Conservation (phyloP, 2,888 invertebrate species). For the Tribolium freemani region DNA sequence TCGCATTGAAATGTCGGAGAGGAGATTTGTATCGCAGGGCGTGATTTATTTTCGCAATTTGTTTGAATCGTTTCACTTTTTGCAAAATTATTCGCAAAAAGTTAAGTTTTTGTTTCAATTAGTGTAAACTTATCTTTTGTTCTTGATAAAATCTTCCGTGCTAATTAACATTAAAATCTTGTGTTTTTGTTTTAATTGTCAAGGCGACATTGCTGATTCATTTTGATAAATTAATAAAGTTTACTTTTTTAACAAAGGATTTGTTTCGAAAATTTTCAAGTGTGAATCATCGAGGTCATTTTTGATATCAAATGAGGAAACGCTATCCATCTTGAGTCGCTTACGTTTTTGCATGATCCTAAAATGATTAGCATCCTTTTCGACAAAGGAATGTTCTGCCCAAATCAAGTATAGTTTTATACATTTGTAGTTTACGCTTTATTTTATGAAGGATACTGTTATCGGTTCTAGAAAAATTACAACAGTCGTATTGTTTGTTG, state of each 20-base stretch:
- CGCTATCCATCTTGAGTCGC: not conserved
- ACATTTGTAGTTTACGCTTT: not conserved
- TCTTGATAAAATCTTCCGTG: not conserved
- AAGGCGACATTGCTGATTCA: not conserved
- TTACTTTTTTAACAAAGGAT: not conserved
- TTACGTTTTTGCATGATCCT: no score
- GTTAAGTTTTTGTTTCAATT: not conserved
- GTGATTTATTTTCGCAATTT: not conserved
- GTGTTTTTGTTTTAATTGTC: not conserved
- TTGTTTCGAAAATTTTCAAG: not conserved
- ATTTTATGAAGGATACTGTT: no score
- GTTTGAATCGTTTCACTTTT: not conserved
- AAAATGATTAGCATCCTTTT: not conserved
- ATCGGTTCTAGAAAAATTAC: no score
- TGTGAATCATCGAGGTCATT: not conserved
- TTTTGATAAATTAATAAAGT: not conserved
- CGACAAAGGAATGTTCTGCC: constrained; percentile 4
- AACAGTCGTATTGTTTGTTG: no score
- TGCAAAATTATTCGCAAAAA: not conserved
- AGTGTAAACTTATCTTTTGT: not conserved
- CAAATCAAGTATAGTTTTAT: not conserved
- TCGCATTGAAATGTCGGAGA: constrained; percentile 4
- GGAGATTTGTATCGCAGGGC: constrained; percentile 27
- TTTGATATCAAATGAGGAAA: not conserved
- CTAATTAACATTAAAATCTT: not conserved